Base-by-base conservation (phyloP, 2,888 invertebrate genomes). In the Anthrax anthrax region DNA sequence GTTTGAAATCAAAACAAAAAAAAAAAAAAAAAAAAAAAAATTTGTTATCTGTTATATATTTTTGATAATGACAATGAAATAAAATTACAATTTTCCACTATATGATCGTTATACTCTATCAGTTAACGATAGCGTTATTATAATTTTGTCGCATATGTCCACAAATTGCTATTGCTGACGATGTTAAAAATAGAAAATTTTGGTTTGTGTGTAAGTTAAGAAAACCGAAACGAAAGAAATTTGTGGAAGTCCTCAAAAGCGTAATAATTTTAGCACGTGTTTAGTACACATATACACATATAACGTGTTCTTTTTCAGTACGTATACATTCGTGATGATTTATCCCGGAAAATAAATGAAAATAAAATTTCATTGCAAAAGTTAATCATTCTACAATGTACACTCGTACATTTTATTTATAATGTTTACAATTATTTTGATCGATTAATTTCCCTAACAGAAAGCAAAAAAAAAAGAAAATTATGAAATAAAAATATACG, bases 341-440 rank as follows among this genome's bases (percentile, higher is more conserved):
- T 36, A 19, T 39, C 34, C 43, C 47, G 18, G 39, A 17, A 37
- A 18, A 34, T 18, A n/a, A 13, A n/a, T 17, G 37, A 37, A 40
- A 23, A 23, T 6, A 23, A 32, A 32, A 32, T 12, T 32, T 32
- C 12, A 32, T 12, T 32, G n/a, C 23, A 6, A 41, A 32, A 50
- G 50, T 50, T 40, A 46, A 50, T 50, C 48, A 50, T 48, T 50
- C 12, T 47, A 44, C 43, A 38, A 27, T n/a, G n/a, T n/a, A n/a
- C n/a, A n/a, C n/a, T n/a, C n/a, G n/a, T n/a, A n/a, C n/a, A n/a
- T n/a, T n/a, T n/a, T n/a, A n/a, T n/a, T n/a, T n/a, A n/a, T n/a
- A n/a, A n/a, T 50, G 50, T 50, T 50, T 50, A 50, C 50, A 43
- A 34, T 43, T 50, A 44, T 50, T 50, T 50, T 50, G 50, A 50